Conservation (phyloP, 2,797 vertebrate species). For the Syndactyla subalaris region DNA sequence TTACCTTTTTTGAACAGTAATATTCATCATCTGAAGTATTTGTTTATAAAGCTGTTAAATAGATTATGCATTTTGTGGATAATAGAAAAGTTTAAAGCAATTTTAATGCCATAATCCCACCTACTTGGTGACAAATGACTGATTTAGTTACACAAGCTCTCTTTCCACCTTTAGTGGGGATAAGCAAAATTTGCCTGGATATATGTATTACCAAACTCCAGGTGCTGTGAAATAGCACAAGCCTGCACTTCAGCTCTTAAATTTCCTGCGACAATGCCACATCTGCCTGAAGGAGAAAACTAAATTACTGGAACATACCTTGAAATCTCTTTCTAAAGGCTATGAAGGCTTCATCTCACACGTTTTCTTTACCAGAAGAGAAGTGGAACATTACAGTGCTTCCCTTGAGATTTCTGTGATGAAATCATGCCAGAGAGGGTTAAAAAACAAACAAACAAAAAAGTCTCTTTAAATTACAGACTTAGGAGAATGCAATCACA, state of each 20-base stretch:
- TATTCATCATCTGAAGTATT: background rate
- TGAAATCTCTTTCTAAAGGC: background rate
- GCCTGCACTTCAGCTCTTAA: background rate
- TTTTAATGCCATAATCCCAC: background rate
- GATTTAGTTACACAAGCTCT: background rate
- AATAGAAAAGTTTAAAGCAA: background rate
- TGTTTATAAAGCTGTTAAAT: background rate
- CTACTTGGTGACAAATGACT: background rate
- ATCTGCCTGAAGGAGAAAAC: background rate
- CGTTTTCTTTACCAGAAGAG: background rate
- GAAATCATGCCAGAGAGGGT: fast-evolving
- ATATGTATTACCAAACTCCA: fast-evolving
- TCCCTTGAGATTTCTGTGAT: background rate
- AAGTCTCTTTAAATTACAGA: background rate
- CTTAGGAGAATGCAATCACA: background rate
- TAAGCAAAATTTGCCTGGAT: background rate
- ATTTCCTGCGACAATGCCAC: background rate
- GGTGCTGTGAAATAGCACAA: background rate
- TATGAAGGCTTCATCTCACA: background rate
- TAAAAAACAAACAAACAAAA: no score
- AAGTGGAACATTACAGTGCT: background rate
- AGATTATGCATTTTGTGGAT: background rate
- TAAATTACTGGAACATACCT: background rate
- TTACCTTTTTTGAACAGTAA: background rate
- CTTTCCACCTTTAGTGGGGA: background rate